A percentile compares a stretch with the other conserved stretches of the same genome.
Conservation (phyloP, 2,797 vertebrate species). For the Todus mexicanus region DNA sequence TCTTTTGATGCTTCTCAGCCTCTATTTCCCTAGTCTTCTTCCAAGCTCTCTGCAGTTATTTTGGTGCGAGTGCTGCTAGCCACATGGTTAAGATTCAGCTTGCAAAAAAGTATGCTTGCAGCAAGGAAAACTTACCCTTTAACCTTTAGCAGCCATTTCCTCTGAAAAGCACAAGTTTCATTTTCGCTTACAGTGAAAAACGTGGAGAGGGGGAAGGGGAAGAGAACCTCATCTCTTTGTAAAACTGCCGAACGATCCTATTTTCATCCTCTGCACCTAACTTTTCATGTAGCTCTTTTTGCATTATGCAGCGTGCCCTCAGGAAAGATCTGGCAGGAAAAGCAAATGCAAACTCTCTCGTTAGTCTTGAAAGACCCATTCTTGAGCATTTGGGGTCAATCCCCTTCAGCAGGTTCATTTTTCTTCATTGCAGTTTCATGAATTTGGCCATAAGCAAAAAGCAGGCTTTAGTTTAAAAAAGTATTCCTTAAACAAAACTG, state of each 20-base stretch:
- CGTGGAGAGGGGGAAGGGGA: not conserved
- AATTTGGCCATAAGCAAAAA: constrained; percentile 54
- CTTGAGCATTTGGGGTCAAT: constrained; percentile 18
- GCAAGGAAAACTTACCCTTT: constrained; percentile 58
- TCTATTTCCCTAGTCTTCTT: constrained; percentile 40
- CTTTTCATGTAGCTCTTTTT: constrained; percentile 21
- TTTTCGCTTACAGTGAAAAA: constrained; percentile 64
- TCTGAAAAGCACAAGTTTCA: constrained; percentile 66
- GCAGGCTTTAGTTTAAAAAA: not conserved
- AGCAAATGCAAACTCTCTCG: constrained; percentile 49
- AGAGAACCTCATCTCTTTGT: constrained; percentile 4
- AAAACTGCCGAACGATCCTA: not conserved
- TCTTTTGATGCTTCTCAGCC: constrained; percentile 42
- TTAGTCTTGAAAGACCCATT: constrained; percentile 50
- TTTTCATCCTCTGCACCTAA: constrained; percentile 23
- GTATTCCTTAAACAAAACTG: not conserved
- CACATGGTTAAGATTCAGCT: constrained; percentile 68
- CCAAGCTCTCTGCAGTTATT: constrained; percentile 16
- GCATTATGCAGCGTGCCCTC: constrained; percentile 50
- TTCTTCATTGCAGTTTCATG: constrained; percentile 54
- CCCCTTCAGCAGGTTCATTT: constrained; percentile 52
- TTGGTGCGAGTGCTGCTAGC: constrained; percentile 36
- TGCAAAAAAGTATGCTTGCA: constrained; percentile 18
- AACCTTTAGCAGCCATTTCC: constrained; percentile 69
- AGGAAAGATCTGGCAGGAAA: constrained; percentile 39